phyloP scores from a whole-genome alignment of 2,113 vertebrate species.

The Otolemur garnettii region DNA sequence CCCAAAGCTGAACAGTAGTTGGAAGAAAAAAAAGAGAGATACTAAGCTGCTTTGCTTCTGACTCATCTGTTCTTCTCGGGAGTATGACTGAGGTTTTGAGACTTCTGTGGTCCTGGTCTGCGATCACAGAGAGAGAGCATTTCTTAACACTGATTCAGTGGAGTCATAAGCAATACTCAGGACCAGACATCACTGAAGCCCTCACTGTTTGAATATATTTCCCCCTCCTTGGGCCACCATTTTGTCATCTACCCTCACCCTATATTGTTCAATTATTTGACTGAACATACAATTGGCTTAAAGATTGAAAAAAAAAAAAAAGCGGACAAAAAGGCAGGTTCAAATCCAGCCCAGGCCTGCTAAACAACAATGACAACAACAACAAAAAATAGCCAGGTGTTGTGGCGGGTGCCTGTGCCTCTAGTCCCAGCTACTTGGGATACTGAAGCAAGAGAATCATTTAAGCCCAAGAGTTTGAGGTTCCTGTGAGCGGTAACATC shows the following conservation, averaged over 20 bases:
- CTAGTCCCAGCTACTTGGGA: no score
- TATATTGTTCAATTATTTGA: conserved; percentile 44
- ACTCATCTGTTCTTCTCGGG: conserved; percentile 24
- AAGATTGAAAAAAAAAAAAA: not conserved
- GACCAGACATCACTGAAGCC: not conserved
- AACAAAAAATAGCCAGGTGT: no score
- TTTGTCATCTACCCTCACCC: conserved; percentile 33
- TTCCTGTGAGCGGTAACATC: no score
- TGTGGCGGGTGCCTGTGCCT: no score
- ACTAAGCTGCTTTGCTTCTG: conserved; percentile 48
- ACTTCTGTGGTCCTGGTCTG: conserved; percentile 17
- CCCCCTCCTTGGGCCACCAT: not conserved
- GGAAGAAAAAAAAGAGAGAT: conserved; percentile 66
- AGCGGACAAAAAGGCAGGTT: no score
- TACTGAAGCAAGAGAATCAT: no score
- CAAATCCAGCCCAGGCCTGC: no score
- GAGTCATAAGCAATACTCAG: not conserved
- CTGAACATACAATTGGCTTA: conserved; percentile 32
- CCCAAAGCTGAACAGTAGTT: conserved; percentile 89
- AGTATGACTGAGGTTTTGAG: conserved; percentile 25
- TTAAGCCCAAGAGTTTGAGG: no score
- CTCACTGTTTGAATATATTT: conserved; percentile 2
- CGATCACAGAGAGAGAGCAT: not conserved
- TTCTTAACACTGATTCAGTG: conserved; percentile 9
- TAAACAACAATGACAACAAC: no score